Base-by-base conservation (phyloP, 2,888 invertebrate genomes). In the Megastigmus dorsalis region DNA sequence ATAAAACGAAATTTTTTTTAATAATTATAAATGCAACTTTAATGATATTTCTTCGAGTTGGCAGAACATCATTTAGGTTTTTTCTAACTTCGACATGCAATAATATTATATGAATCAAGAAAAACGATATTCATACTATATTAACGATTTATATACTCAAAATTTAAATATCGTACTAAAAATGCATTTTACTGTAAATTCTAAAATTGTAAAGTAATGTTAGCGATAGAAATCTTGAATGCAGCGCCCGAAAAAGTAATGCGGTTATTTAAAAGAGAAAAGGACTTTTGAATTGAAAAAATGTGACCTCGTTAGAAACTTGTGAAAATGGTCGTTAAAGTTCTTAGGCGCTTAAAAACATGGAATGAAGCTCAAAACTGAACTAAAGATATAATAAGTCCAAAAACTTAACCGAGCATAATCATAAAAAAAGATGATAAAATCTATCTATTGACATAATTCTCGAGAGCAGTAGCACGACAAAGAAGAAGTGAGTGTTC, bases 381-480 rank as follows among this genome's bases (percentile, higher is more conserved):
- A 33, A 41, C 23, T 28, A 38, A 28, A 54, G 28, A 54, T 54
- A n/a, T 50, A 63, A 63, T 50, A 63, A 54, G 55, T 20, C 9
- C 33, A n/a, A 20, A 7, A 55, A 67, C 30, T 55, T 67, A n/a
- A n/a, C 55, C 5, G 23, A 6, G 18, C 23, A 55, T 45, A 30
- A 67, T 67, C 33, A 13, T 67, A 48, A 67, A 67, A 59, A 65
- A 62, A 30, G 10, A 36, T 2, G 38, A 59, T 59, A 59, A 68
- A 26, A 38, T 59, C 48, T 50, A 26, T 43, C 26, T 57, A 67
- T 67, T 36, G 36, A 45, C 23, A 26, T 36, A 45, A 48, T 48
- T 57, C 48, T 57, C 57, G 20, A 23, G 36, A 36, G n/a, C 57
- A 67, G 57, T 67, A 57, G 45, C 43, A 23, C 57, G 1, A 15